Evolutionary conservation across 2,113 vertebrate species (phyloP), one percentile per base, ranked within the genome.

Genomic region (Etia nguti): DNA sequence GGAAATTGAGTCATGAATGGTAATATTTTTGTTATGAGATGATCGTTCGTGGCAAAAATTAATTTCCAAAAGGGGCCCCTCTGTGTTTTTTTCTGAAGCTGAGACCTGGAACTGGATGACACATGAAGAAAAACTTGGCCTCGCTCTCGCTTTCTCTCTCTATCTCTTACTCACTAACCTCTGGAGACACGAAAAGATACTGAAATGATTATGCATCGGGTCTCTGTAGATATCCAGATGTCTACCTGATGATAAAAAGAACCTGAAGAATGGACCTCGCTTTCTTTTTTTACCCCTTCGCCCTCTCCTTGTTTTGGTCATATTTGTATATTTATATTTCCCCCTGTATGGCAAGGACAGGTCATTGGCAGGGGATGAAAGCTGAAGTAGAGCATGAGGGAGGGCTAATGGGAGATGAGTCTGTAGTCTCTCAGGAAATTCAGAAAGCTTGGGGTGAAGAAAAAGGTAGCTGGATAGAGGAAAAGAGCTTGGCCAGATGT

Each of bases 21-120:
- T 88, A 91, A 93, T 95, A 92, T 95, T 95, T 94, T 86, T 93
- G 86, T 93, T 93, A 93, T 88, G 88, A 94, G 86, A 93, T 89
- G 91, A 94, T 84, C 22, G 81, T 88, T 85, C 3, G 13, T 68
- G 73, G 81, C 38, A 34, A 86, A 93, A 93, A 95, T 91, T 56
- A 29, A 90, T 89, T 93, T 94, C 81, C 90, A 90, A 88, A 88
- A 46, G 77, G 77, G 85, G 68, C 85, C 86, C 88, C 87, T 68
- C 43, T 79, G 36, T 91, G 80, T 90, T 86, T 85, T 91, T 92
- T 83, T 85, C 54, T 87, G 22, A 88, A 89, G 91, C 48, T 46
- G 41, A 80, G 88, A 80, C 48, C n/a, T 86, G 73, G 77, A 88
- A 31, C 31, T 73, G 77, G 41, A 41, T 77, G 83, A 87, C 84